These are phyloP conservation scores for Rosalia funebris DNA, from an alignment of 2,888 invertebrate genomes.

Conservation along the genomic window DNA sequence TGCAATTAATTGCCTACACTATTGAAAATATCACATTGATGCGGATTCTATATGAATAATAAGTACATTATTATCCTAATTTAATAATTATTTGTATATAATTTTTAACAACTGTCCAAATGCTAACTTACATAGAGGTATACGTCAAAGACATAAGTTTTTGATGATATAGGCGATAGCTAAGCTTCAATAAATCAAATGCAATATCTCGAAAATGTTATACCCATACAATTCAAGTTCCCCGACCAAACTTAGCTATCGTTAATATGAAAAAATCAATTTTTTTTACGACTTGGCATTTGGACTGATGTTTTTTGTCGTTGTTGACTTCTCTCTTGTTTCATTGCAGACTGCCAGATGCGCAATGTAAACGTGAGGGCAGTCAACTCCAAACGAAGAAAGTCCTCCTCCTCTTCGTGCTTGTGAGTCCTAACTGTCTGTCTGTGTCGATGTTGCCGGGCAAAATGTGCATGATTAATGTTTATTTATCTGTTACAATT, in stretches of 20 bases:
- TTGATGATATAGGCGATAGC: not conserved
- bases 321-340: conserved; percentile 71
- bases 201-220: too few species aligned
- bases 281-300: conserved; percentile 12
- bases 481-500: conserved; percentile 12
- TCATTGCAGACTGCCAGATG: conserved; percentile 81
- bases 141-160: not conserved
- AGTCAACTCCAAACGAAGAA: conserved; percentile 75
- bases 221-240: too few species aligned
- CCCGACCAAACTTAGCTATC: not conserved
- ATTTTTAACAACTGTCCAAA: conserved; percentile 17
- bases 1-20: too few species aligned
- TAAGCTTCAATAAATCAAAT: not conserved
- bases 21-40: too few species aligned
- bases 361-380: conserved; percentile 80
- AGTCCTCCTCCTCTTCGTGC: conserved; percentile 72
- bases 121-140: conserved; percentile 4
- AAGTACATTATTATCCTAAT: too few species aligned
- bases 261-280: not conserved
- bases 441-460: conserved; percentile 58
- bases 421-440: conserved; percentile 71
- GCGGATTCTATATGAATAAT: too few species aligned
- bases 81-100: conserved; percentile 4
- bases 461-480: conserved; percentile 43
- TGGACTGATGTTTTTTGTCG: conserved; percentile 42